Evolutionary conservation across 2,888 invertebrate species (phyloP), one percentile per base, ranked within the genome.

Genomic region (Stictocephala bisonia): DNA sequence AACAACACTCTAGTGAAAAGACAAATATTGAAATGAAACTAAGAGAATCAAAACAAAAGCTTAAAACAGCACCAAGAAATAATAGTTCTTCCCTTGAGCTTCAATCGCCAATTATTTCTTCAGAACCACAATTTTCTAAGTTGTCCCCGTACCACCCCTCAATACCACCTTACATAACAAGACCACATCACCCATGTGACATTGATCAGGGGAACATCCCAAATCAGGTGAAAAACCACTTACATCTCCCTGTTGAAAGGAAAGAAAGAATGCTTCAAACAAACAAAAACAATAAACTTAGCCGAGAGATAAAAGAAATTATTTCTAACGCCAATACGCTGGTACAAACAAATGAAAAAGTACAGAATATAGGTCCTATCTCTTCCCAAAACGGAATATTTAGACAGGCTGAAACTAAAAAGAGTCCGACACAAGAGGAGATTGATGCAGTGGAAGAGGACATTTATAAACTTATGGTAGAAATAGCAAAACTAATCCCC

Each of bases 391-490:
- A 51, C 20, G 4, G 3, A 20, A 4, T 4, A 51, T 4, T 4
- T 22, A 51, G 20, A 22, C 22, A 51, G 2, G 6, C n/a, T 44
- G 44, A 4, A 6, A 44, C 4, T 44, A 6, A 51, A 31, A 3
- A 56, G 20, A 27, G 18, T 2, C 18, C n/a, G 11, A 44, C 44
- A 15, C 35, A 35, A 9, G 60, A 60, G 11, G 60, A 35, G 22
- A 60, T 60, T 35, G 20, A 60, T 35, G 60, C 60, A 11, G 60
- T 60, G 22, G 60, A 60, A 22, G 31, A 15, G 13, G 60, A 60
- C 40, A 60, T 60, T 4, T 22, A 60, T 15, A 60, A 35, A 20
- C 22, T 60, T 2, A 35, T 60, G 40, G 6, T 40, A 22, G 60
- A 60, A 60, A 60, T 60, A 22, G 60, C 60, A 9, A 22, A 40